Conservation (phyloP, 2,797 vertebrate species). For the Podargus strigoides region DNA sequence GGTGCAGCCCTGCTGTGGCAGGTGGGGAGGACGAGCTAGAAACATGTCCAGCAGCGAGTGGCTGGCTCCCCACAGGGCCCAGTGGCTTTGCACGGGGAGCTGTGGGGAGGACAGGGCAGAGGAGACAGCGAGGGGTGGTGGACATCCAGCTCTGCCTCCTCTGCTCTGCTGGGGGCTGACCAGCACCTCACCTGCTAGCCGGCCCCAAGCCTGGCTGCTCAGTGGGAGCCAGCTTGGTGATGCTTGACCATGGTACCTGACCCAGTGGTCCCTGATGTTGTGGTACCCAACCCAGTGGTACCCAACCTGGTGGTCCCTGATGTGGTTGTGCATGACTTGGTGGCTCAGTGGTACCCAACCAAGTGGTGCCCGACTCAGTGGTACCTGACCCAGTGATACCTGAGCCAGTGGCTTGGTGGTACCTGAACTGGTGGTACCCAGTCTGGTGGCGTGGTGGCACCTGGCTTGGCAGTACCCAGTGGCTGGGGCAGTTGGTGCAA, state of each 20-base stretch:
- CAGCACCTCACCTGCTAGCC: background rate
- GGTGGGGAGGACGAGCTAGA: background rate
- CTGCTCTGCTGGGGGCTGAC: background rate
- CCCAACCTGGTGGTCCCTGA: background rate
- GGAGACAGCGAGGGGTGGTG: background rate
- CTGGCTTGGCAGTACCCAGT: too few relatives aligned
- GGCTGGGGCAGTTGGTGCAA: background rate
- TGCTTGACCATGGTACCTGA: background rate
- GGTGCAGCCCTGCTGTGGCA: background rate
- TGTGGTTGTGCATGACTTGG: too few relatives aligned
- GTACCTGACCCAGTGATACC: too few relatives aligned
- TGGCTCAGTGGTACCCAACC: background rate
- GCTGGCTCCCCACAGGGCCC: background rate
- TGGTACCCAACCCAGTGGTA: background rate
- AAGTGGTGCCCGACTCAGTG: background rate
- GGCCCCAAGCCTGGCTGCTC: rapidly evolving
- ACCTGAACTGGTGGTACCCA: too few relatives aligned
- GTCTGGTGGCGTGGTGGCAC: too few relatives aligned
- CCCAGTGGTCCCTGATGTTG: background rate
- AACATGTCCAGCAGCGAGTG: background rate
- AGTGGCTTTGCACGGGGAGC: background rate
- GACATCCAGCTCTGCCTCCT: rapidly evolving
- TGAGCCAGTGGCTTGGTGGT: background rate
- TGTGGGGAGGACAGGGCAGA: background rate
- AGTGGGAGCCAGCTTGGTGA: background rate